Conservation (phyloP, 1,140 invertebrate genomes). For the Lutraria rhynchaena region DNA sequence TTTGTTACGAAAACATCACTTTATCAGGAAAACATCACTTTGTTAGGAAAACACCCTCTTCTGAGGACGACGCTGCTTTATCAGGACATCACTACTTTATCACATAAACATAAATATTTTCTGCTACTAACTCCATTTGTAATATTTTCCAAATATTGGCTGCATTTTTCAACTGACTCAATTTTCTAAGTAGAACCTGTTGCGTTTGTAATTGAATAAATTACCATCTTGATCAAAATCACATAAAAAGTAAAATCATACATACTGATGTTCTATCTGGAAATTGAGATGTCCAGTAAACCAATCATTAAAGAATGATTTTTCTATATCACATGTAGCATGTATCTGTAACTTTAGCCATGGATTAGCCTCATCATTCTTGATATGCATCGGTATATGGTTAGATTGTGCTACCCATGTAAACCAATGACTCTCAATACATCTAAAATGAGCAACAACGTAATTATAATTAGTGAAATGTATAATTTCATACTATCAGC, state of each 20-base stretch:
- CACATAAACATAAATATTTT: background rate
- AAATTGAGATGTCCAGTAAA: conserved; percentile 83
- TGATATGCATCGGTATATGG: conserved; percentile 81
- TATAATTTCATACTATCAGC: no score
- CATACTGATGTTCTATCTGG: conserved; percentile 83
- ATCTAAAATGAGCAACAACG: no score
- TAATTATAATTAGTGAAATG: no score
- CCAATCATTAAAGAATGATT: conserved; percentile 82
- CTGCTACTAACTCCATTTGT: background rate
- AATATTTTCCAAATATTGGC: background rate
- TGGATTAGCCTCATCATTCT: conserved; percentile 72
- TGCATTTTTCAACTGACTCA: background rate
- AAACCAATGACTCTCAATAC: conserved; percentile 81
- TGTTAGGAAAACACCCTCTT: no score
- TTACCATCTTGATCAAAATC: no score
- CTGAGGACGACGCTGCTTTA: background rate
- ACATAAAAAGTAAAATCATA: no score
- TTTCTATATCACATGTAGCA: conserved; percentile 80
- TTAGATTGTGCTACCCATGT: conserved; percentile 81
- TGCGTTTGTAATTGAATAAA: background rate
- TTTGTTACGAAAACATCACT: no score
- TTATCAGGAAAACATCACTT: no score
- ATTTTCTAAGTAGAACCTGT: background rate
- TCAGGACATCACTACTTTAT: background rate
- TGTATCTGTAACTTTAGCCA: conserved; percentile 76